Percentiles rank a stretch among this genome's conserved stretches.
phyloP scores from a whole-genome alignment of 2,888 invertebrate species.

The Epinotia nisella region DNA sequence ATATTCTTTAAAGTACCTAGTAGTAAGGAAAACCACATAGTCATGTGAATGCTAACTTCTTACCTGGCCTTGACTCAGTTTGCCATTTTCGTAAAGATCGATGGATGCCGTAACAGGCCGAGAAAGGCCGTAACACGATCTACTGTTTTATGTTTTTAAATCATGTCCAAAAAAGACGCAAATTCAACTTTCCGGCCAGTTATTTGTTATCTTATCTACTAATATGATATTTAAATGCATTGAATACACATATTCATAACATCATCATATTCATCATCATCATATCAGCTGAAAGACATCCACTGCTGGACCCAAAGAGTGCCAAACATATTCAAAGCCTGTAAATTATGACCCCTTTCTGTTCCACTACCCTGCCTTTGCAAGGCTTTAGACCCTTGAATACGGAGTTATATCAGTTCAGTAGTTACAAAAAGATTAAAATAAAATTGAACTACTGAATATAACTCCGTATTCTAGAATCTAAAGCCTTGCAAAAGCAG shows the following conservation, averaged over 20 bases:
- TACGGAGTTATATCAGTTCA: too few species aligned
- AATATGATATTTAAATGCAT: background rate
- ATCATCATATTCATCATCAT: too few species aligned
- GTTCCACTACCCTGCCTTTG: background rate
- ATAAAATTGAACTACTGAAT: too few species aligned
- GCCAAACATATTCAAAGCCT: too few species aligned
- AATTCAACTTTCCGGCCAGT: background rate
- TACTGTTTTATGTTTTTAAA: constrained; percentile 7
- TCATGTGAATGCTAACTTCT: constrained; percentile 23
- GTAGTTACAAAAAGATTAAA: too few species aligned
- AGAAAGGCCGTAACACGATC: constrained; percentile 40
- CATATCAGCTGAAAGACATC: too few species aligned
- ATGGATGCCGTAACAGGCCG: constrained; percentile 39
- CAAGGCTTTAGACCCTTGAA: too few species aligned
- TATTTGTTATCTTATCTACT: background rate
- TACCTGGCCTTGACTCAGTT: constrained; percentile 60
- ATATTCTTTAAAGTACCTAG: background rate
- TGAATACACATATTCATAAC: too few species aligned
- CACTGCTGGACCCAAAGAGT: too few species aligned
- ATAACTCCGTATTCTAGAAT: too few species aligned
- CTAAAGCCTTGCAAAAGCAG: too few species aligned
- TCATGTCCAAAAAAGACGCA: constrained; percentile 3
- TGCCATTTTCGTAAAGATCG: constrained; percentile 54
- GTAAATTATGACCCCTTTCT: background rate
- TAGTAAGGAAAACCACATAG: constrained; percentile 15